These are phyloP conservation scores for Tuberolachnus salignus DNA, from an alignment of 2,888 invertebrate genomes.

Conservation along the genomic window DNA sequence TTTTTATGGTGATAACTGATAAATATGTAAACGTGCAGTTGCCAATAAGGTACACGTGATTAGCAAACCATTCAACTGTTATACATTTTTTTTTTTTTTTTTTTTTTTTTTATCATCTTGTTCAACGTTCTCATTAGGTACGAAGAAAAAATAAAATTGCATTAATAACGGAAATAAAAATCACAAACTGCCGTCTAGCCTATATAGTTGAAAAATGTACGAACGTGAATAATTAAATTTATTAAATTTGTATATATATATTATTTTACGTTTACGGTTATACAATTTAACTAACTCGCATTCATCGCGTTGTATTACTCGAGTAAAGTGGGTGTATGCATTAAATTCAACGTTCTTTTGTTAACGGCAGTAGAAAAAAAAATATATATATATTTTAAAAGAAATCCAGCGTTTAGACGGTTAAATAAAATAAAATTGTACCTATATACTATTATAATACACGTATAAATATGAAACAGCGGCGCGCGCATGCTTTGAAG, in stretches of 20 bases:
- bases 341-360: constrained; percentile 22
- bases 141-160: not conserved
- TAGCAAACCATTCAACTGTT: constrained; percentile 5
- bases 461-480: not conserved
- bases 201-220: not conserved
- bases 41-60: constrained; percentile 32
- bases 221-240: not conserved
- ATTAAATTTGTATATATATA: not conserved
- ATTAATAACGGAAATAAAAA: constrained; percentile 8
- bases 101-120: constrained; percentile 1
- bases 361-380: not conserved
- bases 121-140: not conserved
- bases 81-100: not conserved
- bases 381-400: too few relatives aligned
- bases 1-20: constrained; percentile 19
- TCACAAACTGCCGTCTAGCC: not conserved
- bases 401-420: not conserved
- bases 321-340: not conserved
- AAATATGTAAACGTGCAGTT: constrained; percentile 1
- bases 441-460: not conserved
- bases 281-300: constrained; percentile 12
- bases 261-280: constrained; percentile 11
- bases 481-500: not conserved
- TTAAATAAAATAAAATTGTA: constrained; percentile 22
- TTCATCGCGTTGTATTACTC: not conserved